Evolutionary conservation across 2,888 invertebrate species (phyloP).

Genomic region (Opisthograptis luteolata): DNA sequence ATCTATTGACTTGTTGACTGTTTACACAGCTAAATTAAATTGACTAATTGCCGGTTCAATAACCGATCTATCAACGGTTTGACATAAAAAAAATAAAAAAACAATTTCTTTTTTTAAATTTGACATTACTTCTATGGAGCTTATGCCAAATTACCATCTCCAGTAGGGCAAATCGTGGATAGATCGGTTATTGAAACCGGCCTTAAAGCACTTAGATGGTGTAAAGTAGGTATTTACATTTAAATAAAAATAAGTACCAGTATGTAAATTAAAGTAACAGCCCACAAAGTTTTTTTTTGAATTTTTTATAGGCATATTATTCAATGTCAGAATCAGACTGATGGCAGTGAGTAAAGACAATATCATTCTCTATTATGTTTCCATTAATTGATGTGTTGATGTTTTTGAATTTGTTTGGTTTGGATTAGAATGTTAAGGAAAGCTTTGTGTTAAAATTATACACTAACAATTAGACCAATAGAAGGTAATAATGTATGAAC

Average conservation of each 20-base stretch:
- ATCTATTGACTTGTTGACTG: too few species aligned
- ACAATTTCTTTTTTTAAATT: too few species aligned
- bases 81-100: too few species aligned
- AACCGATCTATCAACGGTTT: too few species aligned
- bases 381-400: conserved; percentile 2
- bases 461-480: background rate
- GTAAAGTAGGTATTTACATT: too few species aligned
- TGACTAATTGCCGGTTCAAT: too few species aligned
- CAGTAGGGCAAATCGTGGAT: too few species aligned
- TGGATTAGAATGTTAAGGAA: conserved; percentile 1
- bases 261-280: conserved; percentile 6
- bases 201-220: too few species aligned
- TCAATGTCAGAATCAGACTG: conserved; percentile 52
- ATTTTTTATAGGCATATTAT: conserved; percentile 50
- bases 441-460: conserved; percentile 1
- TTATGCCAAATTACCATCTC: too few species aligned
- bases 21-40: too few species aligned
- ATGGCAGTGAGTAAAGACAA: conserved; percentile 63
- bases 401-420: conserved; percentile 1
- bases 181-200: too few species aligned
- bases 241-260: conserved; percentile 22
- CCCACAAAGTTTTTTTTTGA: conserved; percentile 3
- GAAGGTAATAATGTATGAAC: background rate
- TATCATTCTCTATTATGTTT: conserved; percentile 48
- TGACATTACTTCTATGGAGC: too few species aligned